Evolutionary conservation across 2,888 invertebrate species (phyloP), one percentile per base, ranked within the genome.

Genomic region (Bombylius discolor): DNA sequence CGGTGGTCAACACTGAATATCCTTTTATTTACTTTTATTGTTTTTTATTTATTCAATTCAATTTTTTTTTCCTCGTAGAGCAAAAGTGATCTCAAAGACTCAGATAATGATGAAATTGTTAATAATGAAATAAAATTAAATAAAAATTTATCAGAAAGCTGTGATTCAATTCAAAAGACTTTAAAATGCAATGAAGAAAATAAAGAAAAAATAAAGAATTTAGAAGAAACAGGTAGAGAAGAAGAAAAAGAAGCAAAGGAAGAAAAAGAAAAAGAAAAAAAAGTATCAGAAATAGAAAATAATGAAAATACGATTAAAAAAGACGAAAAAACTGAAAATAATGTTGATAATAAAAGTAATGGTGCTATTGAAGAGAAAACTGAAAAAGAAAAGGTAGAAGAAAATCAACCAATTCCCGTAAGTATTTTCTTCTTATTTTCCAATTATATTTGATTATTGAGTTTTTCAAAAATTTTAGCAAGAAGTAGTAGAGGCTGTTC

Each of bases 71-170:
- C 7, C 34, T 36, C 36, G 13, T 9, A 55, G 55, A 55, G 47
- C 34, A 51, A 51, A 56, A 53, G 49, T 52, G 56, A 56, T 56
- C 49, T 55, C 49, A 56, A 56, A 32, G 44, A 51, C n/a, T 44
- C 53, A 6, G 46, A 46, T 34, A 45, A 51, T 7, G 48, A 48
- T 51, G 47, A 51, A 42, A 45, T 31, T 31, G n/a, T 23, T 53
- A 11, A 14, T 6, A 13, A 36, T 34, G 13, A 53, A 42, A 42
- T 42, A 11, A 42, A 42, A 42, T 42, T 11, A 42, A 11, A 42
- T 42, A 42, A 42, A 42, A 42, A 42, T 4, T 42, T 42, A 42
- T 42, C 39, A 42, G 39, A 42, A 11, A 42, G 39, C 39, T 42
- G 39, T 42, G 39, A 42, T 42, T 42, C 39, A 42, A 42, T 42